Conservation (phyloP, 2,888 invertebrate species). For the Disparrhopalites patrizii region DNA sequence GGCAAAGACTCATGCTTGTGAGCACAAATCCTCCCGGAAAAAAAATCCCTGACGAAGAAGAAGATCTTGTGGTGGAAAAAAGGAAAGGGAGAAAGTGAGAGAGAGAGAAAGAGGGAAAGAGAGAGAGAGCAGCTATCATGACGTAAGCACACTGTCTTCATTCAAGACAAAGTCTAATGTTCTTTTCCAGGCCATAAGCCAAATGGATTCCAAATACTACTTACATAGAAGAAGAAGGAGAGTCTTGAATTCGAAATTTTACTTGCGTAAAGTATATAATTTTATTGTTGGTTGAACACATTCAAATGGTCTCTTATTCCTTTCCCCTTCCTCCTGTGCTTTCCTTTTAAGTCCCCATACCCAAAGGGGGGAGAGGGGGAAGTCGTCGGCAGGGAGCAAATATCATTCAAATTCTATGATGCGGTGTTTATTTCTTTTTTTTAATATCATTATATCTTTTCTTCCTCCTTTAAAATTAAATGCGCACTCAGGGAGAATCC, state of each 20-base stretch:
- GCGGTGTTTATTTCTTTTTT: not conserved
- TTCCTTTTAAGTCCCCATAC: too few relatives aligned
- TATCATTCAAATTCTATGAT: not conserved
- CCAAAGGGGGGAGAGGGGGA: too few relatives aligned
- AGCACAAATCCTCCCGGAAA: not conserved
- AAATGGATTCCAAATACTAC: conserved; percentile 15
- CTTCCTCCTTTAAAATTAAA: too few relatives aligned
- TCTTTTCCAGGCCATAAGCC: conserved; percentile 26
- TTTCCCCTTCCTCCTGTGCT: too few relatives aligned
- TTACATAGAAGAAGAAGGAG: not conserved
- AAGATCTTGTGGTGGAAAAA: not conserved
- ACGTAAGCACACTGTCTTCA: conserved; percentile 21
- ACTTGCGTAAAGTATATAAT: not conserved
- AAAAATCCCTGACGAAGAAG: not conserved
- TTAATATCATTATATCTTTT: too few relatives aligned
- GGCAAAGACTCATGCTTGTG: not conserved
- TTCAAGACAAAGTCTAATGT: conserved; percentile 22
- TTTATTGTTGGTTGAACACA: conserved; percentile 5
- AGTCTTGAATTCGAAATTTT: not conserved
- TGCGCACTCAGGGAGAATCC: too few relatives aligned
- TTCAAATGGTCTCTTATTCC: not conserved
- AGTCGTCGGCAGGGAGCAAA: not conserved
- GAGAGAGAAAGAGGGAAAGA: not conserved
- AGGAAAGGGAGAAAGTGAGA: not conserved
- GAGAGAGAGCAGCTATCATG: not conserved